Percentiles rank a stretch among this genome's conserved stretches.
phyloP scores from a whole-genome alignment of 2,888 invertebrate genomes.

The Trachelus troglodyta region DNA sequence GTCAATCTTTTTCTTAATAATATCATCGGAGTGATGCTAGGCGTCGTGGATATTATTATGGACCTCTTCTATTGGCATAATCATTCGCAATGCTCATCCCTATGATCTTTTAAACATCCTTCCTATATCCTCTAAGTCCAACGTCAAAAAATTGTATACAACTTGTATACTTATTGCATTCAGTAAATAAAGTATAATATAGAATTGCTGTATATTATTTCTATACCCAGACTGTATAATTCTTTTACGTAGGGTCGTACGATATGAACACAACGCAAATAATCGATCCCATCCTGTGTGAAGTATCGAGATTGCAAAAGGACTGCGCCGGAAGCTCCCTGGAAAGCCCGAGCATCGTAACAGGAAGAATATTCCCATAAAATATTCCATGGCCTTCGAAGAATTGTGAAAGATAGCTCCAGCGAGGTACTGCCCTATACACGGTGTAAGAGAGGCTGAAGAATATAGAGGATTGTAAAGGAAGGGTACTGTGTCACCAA shows the following conservation, averaged over 20 bases:
- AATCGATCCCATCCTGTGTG: neutral
- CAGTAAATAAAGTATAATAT: too few relatives aligned
- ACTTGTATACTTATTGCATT: too few relatives aligned
- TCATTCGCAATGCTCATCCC: neutral
- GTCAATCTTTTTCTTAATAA: slow-evolving; percentile 39
- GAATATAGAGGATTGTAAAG: neutral
- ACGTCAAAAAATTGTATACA: neutral
- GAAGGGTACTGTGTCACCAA: neutral
- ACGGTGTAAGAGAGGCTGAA: neutral
- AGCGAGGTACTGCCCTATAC: neutral
- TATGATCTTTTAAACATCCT: neutral
- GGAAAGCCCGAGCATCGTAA: neutral
- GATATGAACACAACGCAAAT: neutral
- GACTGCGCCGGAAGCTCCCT: neutral
- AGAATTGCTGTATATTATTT: too few relatives aligned
- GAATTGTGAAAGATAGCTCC: neutral
- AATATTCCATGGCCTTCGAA: neutral
- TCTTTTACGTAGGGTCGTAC: neutral
- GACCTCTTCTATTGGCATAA: slow-evolving; percentile 10
- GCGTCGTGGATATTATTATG: slow-evolving; percentile 7
- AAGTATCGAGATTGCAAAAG: neutral
- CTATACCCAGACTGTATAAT: too few relatives aligned
- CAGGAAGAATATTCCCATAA: neutral
- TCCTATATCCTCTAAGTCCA: neutral
- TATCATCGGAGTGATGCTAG: slow-evolving; percentile 21